A percentile compares a stretch with the other conserved stretches of the same genome.
These are phyloP conservation scores for Argyra leucocephala DNA, from an alignment of 2,888 invertebrate species.

Conservation along the genomic window DNA sequence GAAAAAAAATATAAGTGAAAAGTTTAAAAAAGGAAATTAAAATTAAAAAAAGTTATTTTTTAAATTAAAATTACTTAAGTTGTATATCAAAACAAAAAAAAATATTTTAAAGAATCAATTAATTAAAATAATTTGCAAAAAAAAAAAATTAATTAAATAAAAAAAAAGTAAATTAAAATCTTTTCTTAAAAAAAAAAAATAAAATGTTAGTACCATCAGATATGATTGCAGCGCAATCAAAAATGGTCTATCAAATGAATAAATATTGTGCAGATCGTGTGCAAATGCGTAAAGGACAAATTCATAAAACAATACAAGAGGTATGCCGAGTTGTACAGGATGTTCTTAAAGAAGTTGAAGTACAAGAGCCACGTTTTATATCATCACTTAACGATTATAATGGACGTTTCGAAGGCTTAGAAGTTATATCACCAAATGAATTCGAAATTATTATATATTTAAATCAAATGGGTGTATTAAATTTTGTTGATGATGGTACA, in stretches of 20 bases:
- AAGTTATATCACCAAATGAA: conserved; percentile 86
- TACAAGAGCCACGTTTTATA: conserved; percentile 90
- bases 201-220: conserved; percentile 81
- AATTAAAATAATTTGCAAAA: too few species aligned
- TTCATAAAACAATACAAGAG: conserved; percentile 82
- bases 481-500: conserved; percentile 93
- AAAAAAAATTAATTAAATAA: not conserved
- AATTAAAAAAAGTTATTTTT: too few species aligned
- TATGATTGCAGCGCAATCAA: conserved; percentile 91
- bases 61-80: too few species aligned
- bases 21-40: too few species aligned
- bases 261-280: conserved; percentile 89
- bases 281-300: conserved; percentile 72
- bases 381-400: conserved; percentile 83
- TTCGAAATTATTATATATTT: conserved; percentile 92
- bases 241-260: conserved; percentile 92
- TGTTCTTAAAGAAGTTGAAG: conserved; percentile 89
- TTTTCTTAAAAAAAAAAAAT: not conserved
- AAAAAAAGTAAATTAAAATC: not conserved
- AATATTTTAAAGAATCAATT: not conserved
- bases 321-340: conserved; percentile 90
- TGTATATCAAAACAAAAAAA: conserved; percentile 18
- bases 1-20: too few species aligned
- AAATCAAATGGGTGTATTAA: conserved; percentile 98
- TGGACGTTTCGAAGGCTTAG: conserved; percentile 83